Conservation (phyloP, 1,140 invertebrate genomes). For the Stegodyphus dumicola region DNA sequence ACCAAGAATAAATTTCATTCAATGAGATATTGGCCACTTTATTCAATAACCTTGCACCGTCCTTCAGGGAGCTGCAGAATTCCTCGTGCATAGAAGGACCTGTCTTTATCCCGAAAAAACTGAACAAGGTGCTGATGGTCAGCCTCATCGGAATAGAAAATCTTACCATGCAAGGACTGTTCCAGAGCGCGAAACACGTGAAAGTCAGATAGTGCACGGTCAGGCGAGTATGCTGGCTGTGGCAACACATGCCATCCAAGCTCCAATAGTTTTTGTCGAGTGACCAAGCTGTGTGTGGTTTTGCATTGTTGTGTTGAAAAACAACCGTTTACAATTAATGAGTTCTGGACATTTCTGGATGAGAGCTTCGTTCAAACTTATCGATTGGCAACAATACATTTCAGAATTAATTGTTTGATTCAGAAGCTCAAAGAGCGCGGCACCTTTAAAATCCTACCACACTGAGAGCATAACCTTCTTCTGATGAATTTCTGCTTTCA, state of each 20-base stretch:
- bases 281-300: conserved; percentile 53
- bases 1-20: too few species aligned
- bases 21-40: not conserved
- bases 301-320: conserved; percentile 64
- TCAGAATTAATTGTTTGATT: conserved; percentile 17
- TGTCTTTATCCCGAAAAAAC: not conserved
- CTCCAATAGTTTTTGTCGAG: conserved; percentile 63
- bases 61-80: conserved; percentile 1
- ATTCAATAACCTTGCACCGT: conserved; percentile 11
- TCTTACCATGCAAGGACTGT: conserved; percentile 6
- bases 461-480: conserved; percentile 49
- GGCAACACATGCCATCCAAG: conserved; percentile 69
- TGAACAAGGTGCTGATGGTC: not conserved
- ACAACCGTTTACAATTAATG: conserved; percentile 5
- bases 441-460: conserved; percentile 42
- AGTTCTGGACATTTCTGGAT: conserved; percentile 5
- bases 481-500: conserved; percentile 2
- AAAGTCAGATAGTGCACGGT: conserved; percentile 69
- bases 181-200: conserved; percentile 66
- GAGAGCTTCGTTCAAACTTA: conserved; percentile 8
- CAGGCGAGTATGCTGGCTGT: conserved; percentile 69
- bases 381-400: conserved; percentile 19
- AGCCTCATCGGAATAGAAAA: not conserved
- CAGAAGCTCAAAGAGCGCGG: conserved; percentile 10
- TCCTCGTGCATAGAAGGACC: not conserved